Conservation (phyloP, 2,888 invertebrate species). For the Xestia xanthographa region DNA sequence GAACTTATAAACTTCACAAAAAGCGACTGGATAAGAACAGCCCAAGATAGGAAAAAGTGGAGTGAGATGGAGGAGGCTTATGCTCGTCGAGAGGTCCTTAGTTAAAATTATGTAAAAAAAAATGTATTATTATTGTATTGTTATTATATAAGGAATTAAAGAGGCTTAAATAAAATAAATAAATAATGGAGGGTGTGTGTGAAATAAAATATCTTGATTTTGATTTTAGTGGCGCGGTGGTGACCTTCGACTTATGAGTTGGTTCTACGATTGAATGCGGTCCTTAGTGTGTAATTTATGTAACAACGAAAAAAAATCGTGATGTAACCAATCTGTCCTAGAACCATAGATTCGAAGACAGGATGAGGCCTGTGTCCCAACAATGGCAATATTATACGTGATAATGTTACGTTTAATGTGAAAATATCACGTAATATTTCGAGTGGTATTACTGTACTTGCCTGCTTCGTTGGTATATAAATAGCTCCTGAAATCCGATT, state of each 20-base stretch:
- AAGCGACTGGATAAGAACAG: no score
- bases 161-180: no score
- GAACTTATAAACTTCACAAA: no score
- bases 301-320: neutral
- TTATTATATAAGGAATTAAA: no score
- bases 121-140: no score
- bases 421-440: neutral
- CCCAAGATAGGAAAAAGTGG: no score
- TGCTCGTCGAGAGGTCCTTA: no score
- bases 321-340: neutral
- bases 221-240: neutral
- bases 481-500: slow-evolving; percentile 56
- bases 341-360: neutral
- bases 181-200: no score
- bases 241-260: neutral
- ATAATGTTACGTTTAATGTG: neutral
- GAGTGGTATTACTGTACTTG: neutral
- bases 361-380: neutral
- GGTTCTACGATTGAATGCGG: neutral
- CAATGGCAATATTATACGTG: neutral
- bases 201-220: neutral
- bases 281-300: neutral
- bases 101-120: no score
- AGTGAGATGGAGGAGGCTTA: no score
- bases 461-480: slow-evolving; percentile 19